Conservation (phyloP, 2,888 invertebrate species). For the Onthophagus sagittarius region DNA sequence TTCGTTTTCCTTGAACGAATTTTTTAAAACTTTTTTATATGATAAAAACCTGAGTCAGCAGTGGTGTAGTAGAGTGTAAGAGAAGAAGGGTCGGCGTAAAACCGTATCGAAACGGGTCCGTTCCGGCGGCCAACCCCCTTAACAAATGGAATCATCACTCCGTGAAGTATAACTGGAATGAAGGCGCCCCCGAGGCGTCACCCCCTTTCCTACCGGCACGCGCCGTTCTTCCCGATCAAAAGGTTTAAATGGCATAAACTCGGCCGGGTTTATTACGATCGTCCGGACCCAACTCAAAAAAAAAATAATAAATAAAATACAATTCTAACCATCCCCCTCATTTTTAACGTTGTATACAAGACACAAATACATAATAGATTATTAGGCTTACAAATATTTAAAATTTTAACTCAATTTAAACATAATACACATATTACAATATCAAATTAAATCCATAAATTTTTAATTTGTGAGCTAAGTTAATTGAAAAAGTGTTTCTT, state of each 20-base stretch:
- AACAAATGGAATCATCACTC: neutral
- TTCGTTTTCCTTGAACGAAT: too few species aligned
- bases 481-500: too few species aligned
- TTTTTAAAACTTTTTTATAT: too few species aligned
- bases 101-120: neutral
- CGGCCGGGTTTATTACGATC: slow-evolving; percentile 12
- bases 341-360: too few species aligned
- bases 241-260: slow-evolving; percentile 23
- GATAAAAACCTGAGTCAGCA: neutral
- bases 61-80: neutral
- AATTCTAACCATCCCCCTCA: too few species aligned
- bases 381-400: too few species aligned
- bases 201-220: slow-evolving; percentile 23
- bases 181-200: slow-evolving; percentile 29
- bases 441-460: too few species aligned
- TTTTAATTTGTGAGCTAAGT: too few species aligned
- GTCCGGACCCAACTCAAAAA: slow-evolving; percentile 25
- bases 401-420: too few species aligned
- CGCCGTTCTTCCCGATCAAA: slow-evolving; percentile 26
- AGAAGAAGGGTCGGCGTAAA: neutral
- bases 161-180: slow-evolving; percentile 28
- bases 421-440: too few species aligned
- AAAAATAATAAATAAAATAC: too few species aligned
- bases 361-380: too few species aligned
- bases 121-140: neutral